These are phyloP conservation scores for Clivina fossor DNA, from an alignment of 2,888 invertebrate species.

Conservation along the genomic window DNA sequence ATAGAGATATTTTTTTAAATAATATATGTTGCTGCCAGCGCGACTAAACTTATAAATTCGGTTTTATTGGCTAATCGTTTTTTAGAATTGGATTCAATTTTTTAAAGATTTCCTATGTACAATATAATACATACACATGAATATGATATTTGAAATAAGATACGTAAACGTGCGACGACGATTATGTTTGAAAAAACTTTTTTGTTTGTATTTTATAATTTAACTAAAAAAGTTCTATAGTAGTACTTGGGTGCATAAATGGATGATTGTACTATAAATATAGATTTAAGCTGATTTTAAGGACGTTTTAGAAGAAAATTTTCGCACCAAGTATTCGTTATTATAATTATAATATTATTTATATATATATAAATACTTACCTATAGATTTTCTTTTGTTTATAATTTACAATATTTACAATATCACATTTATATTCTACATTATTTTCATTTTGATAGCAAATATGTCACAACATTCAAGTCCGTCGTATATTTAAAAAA, in stretches of 20 bases:
- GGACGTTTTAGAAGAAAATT: slow-evolving; percentile 29
- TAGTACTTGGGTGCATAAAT: slow-evolving; percentile 27
- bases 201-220: too few species aligned
- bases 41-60: slow-evolving; percentile 26
- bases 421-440: slow-evolving; percentile 29
- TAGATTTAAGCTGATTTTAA: slow-evolving; percentile 24
- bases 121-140: slow-evolving; percentile 16
- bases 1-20: too few species aligned
- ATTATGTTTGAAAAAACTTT: too few species aligned
- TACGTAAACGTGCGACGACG: too few species aligned
- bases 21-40: slow-evolving; percentile 21
- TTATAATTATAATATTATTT: slow-evolving; percentile 10
- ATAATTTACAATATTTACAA: slow-evolving; percentile 29
- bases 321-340: slow-evolving; percentile 27
- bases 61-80: slow-evolving; percentile 29
- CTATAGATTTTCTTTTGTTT: slow-evolving; percentile 15
- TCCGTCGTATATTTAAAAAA: too few species aligned
- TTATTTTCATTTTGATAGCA: slow-evolving; percentile 17
- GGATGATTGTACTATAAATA: slow-evolving; percentile 27
- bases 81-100: slow-evolving; percentile 28
- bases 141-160: too few species aligned
- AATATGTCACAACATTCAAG: slow-evolving; percentile 32
- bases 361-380: slow-evolving; percentile 14
- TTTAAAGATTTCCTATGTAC: slow-evolving; percentile 25
- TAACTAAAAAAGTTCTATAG: too few species aligned